Conservation (phyloP, 2,113 vertebrate genomes). For the Bungarus multicinctus region DNA sequence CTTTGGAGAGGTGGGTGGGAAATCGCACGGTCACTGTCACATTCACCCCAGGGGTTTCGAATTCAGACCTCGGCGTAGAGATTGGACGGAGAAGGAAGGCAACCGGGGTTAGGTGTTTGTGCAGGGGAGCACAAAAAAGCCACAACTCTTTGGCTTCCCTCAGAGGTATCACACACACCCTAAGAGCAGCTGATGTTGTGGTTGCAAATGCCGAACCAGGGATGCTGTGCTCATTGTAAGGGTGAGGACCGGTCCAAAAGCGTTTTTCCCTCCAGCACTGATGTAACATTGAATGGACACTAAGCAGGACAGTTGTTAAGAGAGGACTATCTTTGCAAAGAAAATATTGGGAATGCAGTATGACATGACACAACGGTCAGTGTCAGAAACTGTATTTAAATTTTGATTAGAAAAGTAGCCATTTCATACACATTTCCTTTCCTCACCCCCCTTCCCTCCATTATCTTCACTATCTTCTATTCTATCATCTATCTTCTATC, state of each 20-base stretch:
- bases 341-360: background rate
- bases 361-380: background rate
- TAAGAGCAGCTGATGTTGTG: constrained; percentile 41
- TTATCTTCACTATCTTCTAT: too few relatives aligned
- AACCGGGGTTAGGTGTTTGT: background rate
- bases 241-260: background rate
- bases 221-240: background rate
- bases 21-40: background rate
- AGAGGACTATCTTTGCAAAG: background rate
- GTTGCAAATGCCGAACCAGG: constrained; percentile 31
- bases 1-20: background rate
- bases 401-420: background rate
- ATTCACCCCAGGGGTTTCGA: background rate
- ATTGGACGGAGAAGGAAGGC: background rate
- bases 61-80: background rate
- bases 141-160: background rate
- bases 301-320: background rate
- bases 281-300: background rate
- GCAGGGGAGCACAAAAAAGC: background rate
- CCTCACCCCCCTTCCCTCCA: background rate
- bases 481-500: too few relatives aligned
- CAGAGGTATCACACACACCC: too few relatives aligned
- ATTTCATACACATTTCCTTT: background rate
- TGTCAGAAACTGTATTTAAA: background rate
- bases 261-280: background rate